A percentile compares a stretch with the other conserved stretches of the same genome.
These are phyloP conservation scores for Mormyrus lacerda DNA, from an alignment of 2,113 vertebrate species.

Conservation along the genomic window DNA sequence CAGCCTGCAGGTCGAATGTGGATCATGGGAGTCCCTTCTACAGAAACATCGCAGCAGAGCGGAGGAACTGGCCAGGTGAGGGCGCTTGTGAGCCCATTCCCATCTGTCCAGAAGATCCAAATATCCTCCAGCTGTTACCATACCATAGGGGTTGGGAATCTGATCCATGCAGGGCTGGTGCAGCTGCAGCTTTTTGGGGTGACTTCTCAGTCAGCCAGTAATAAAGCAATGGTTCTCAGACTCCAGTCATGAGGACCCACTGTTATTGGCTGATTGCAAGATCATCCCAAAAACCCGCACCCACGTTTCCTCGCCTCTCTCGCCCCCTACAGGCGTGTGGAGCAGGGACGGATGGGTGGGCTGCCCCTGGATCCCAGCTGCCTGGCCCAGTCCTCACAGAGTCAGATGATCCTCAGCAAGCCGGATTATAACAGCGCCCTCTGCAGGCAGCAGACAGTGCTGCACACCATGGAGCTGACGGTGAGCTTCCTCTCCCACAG, in stretches of 20 bases:
- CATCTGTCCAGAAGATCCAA: background rate
- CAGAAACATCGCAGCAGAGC: constrained; percentile 55
- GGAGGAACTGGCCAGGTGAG: constrained; percentile 55
- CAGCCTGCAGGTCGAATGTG: constrained; percentile 58
- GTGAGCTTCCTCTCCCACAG: constrained; percentile 37
- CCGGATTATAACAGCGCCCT: constrained; percentile 57
- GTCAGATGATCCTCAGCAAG: constrained; percentile 53
- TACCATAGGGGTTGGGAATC: background rate
- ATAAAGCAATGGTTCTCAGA: background rate
- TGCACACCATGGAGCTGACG: constrained; percentile 52
- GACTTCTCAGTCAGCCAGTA: background rate
- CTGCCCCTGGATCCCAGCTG: constrained; percentile 40
- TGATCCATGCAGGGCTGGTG: background rate
- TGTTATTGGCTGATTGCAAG: background rate
- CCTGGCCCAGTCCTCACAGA: constrained; percentile 55
- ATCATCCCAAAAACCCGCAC: too few relatives aligned
- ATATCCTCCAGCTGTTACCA: background rate
- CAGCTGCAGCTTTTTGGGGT: background rate
- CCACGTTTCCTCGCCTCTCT: constrained; percentile 4
- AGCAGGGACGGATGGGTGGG: constrained; percentile 42
- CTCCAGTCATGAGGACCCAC: background rate
- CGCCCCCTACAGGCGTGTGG: constrained; percentile 47
- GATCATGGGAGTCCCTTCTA: constrained; percentile 58
- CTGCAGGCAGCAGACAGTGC: constrained; percentile 41
- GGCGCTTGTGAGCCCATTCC: background rate